Evolutionary conservation across 2,113 vertebrate species (phyloP).

Genomic region (Peromyscus leucopus): DNA sequence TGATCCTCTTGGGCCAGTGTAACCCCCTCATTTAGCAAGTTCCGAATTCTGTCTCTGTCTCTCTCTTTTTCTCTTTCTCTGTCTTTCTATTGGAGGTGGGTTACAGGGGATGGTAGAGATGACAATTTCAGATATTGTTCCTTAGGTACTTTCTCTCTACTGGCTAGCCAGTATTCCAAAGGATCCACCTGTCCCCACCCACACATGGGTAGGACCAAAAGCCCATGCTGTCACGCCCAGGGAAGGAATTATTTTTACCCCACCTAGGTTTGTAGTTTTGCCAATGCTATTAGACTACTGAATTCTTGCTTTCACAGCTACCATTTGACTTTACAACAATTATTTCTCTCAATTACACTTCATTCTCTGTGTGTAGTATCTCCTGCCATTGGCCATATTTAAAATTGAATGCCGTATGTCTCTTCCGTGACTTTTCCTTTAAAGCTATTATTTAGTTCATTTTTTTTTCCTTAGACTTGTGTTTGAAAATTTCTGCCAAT

Average conservation of each 20-base stretch:
- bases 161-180: neutral
- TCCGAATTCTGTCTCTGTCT: neutral
- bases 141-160: neutral
- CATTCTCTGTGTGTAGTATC: neutral
- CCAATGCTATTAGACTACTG: neutral
- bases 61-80: neutral
- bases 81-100: neutral
- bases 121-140: neutral
- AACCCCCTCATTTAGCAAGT: neutral
- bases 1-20: neutral
- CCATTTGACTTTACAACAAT: neutral
- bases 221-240: neutral
- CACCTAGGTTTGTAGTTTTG: neutral
- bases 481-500: conserved; percentile 45
- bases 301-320: neutral
- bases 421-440: conserved; percentile 24
- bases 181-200: neutral
- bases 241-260: neutral
- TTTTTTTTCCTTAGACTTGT: conserved; percentile 12
- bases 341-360: neutral
- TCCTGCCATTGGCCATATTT: neutral
- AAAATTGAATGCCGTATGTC: conserved; percentile 10
- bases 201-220: neutral
- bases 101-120: neutral
- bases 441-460: conserved; percentile 23